A percentile compares a stretch with the other conserved stretches of the same genome.
These are phyloP conservation scores for Oceanodroma tethys DNA, from an alignment of 2,113 vertebrate genomes.

Conservation along the genomic window DNA sequence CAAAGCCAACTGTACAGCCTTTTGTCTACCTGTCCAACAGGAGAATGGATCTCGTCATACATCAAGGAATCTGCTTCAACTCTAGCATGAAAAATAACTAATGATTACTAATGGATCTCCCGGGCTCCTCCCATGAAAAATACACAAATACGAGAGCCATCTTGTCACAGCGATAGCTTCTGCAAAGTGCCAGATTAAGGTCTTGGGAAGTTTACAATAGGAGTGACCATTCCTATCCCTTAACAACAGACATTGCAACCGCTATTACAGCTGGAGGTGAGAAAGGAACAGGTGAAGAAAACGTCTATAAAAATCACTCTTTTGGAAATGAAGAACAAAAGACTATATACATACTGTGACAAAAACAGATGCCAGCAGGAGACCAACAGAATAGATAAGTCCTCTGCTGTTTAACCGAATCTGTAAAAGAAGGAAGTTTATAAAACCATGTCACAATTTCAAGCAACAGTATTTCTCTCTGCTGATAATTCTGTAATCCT, in stretches of 20 bases:
- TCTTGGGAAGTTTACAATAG: neutral
- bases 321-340: neutral
- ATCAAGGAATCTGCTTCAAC: neutral
- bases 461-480: neutral
- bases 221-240: neutral
- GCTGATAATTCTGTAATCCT: neutral
- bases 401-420: constrained; percentile 95
- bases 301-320: neutral
- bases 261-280: neutral
- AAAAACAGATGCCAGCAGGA: constrained; percentile 93
- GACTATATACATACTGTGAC: constrained; percentile 85
- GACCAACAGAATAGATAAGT: constrained; percentile 94
- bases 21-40: neutral
- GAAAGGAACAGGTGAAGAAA: neutral
- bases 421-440: constrained; percentile 71
- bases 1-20: neutral
- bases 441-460: constrained; percentile 1
- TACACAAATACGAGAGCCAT: neutral
- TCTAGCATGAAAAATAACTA: neutral
- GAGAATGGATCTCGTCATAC: neutral
- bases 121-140: neutral
- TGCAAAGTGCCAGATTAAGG: neutral
- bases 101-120: neutral
- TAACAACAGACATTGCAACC: neutral
- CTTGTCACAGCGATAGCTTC: neutral